Evolutionary conservation across 2,888 invertebrate species (phyloP).

Genomic region (Drosophila emarginata): DNA sequence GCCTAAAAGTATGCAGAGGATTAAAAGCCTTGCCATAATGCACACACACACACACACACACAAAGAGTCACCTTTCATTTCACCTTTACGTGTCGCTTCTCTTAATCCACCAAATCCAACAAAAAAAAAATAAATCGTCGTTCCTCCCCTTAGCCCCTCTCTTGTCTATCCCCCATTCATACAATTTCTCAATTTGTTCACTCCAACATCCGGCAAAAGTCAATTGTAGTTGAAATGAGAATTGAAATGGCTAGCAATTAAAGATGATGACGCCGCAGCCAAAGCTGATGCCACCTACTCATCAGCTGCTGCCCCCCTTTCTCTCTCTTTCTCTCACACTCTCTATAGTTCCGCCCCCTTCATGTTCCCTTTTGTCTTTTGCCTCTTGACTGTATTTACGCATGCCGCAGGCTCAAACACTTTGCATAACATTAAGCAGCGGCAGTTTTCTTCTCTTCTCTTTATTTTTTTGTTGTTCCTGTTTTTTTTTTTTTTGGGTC

Average conservation of each 20-base stretch:
- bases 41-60: constrained; percentile 18
- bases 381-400: constrained; percentile 24
- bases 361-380: constrained; percentile 25
- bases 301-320: not conserved
- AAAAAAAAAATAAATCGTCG: not conserved
- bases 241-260: constrained; percentile 74
- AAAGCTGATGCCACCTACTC: constrained; percentile 10
- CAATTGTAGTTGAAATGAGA: constrained; percentile 72
- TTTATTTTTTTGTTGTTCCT: constrained; percentile 28
- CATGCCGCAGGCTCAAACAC: constrained; percentile 70
- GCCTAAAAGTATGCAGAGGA: constrained; percentile 31
- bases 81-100: constrained; percentile 34
- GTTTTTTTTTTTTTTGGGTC: constrained; percentile 37
- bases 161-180: not conserved
- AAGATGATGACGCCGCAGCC: constrained; percentile 58
- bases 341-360: constrained; percentile 24
- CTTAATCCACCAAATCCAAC: constrained; percentile 11
- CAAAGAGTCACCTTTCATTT: constrained; percentile 47
- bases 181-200: constrained; percentile 32
- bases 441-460: constrained; percentile 47
- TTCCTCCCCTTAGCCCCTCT: not conserved
- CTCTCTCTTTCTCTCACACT: constrained; percentile 7
- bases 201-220: constrained; percentile 55
- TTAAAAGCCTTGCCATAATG: constrained; percentile 58
- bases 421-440: constrained; percentile 75